phyloP scores from a whole-genome alignment of 2,113 vertebrate genomes.

The Aplodontia rufa region DNA sequence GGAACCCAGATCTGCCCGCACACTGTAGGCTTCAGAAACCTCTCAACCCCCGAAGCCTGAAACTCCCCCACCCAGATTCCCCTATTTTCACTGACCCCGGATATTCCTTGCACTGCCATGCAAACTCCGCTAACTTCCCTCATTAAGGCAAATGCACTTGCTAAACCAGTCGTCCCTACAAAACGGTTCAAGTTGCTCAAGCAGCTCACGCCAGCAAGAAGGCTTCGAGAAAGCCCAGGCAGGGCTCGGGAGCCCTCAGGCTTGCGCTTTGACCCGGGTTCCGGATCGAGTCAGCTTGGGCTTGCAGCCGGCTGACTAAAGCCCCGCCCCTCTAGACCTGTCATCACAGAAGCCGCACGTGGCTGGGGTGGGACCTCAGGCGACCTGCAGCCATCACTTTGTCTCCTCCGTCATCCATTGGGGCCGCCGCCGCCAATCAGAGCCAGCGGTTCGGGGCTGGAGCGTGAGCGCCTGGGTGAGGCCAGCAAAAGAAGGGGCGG shows the following conservation, averaged over 20 bases:
- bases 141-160: not conserved
- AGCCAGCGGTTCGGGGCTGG: conserved; percentile 43
- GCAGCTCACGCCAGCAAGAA: not conserved
- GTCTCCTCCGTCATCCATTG: conserved; percentile 61
- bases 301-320: not conserved
- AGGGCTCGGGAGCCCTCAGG: not conserved
- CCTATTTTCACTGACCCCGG: not conserved
- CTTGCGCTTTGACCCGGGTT: not conserved
- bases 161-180: not conserved
- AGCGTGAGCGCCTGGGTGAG: conserved; percentile 47
- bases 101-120: not conserved
- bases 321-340: conserved; percentile 76
- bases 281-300: not conserved
- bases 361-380: conserved; percentile 74
- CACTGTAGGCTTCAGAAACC: not conserved
- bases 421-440: conserved; percentile 61
- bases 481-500: not conserved
- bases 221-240: not conserved
- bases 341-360: conserved; percentile 81
- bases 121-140: not conserved
- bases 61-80: not conserved
- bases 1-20: not conserved
- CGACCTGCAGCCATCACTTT: conserved; percentile 61
- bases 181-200: not conserved
- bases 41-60: not conserved